Evolutionary conservation across 1,140 invertebrate genomes (phyloP), one percentile per base, ranked within the genome.

Genomic region (Drosophila kepulauana): DNA sequence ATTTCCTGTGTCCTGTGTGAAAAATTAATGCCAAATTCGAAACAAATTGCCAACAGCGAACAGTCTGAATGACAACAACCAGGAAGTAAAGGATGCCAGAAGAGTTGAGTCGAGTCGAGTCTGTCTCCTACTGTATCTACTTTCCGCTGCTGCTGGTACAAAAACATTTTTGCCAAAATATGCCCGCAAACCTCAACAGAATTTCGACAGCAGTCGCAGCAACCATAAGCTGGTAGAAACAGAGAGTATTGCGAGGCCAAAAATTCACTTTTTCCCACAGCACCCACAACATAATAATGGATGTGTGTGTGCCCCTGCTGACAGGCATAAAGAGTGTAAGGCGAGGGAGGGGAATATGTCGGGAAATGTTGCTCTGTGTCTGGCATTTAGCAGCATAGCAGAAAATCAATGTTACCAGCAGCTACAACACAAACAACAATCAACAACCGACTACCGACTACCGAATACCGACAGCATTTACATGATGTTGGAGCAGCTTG

Each of bases 11-110:
- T 82, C 62, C 84, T 65, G 84, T 88, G 72, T 89, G 84, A 81
- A 88, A 87, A 88, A 88, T 88, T 89, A 89, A 85, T 88, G 86
- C 81, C 72, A 85, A 88, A 88, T 85, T 81, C 61, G 85, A 79
- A 90, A 79, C 85, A 90, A 88, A 88, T 88, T 88, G 86, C 78
- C 68, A 78, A 78, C 67, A 76, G 84, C 71, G 61, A 70, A 59
- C 65, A 62, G 70, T 77, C 51, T 65, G 73, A 78, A 54, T 84
- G 77, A 89, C 84, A 88, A 73, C 77, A 82, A 33, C 48, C 85
- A 78, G 85, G 81, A 84, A 81, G 84, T 81, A 85, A 85, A 89
- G 84, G 81, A 84, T 87, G 77, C 61, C 67, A 64, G 63, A 56
- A 67, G 13, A 51, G 63, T 63, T 65, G 8, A 33, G 35, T 10